Evolutionary conservation across 1,140 invertebrate species (phyloP).

Genomic region (Aplysia californica): DNA sequence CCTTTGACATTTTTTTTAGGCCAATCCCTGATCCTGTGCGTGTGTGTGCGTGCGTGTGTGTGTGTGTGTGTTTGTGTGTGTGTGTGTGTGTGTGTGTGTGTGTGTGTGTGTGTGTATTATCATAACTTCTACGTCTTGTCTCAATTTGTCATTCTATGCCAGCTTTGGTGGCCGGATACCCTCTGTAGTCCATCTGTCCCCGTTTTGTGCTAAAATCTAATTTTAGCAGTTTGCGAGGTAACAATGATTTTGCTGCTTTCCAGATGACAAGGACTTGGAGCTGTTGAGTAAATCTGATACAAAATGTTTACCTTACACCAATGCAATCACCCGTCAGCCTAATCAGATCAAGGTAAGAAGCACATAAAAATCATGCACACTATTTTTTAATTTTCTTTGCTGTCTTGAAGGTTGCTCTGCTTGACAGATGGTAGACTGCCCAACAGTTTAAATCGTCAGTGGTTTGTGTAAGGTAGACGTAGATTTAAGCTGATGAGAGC

Average conservation of each 20-base stretch:
- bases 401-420: not conserved
- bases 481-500: too few relatives aligned
- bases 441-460: too few relatives aligned
- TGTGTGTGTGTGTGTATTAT: not conserved
- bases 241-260: conserved; percentile 8
- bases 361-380: not conserved
- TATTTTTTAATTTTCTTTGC: not conserved
- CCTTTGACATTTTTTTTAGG: too few relatives aligned
- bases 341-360: conserved; percentile 34
- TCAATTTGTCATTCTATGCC: too few relatives aligned
- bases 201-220: not conserved
- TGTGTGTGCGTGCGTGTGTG: too few relatives aligned
- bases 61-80: not conserved
- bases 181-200: not conserved
- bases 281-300: conserved; percentile 30
- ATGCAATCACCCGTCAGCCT: conserved; percentile 35
- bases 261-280: conserved; percentile 37
- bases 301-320: conserved; percentile 24
- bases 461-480: too few relatives aligned
- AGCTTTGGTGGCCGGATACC: not conserved
- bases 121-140: not conserved
- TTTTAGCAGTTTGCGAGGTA: not conserved
- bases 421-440: too few relatives aligned
- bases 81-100: not conserved
- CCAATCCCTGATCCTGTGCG: too few relatives aligned